Percentiles rank a stretch among this genome's conserved stretches.
phyloP scores from a whole-genome alignment of 1,140 invertebrate species.

The Steinernema feltiae region DNA sequence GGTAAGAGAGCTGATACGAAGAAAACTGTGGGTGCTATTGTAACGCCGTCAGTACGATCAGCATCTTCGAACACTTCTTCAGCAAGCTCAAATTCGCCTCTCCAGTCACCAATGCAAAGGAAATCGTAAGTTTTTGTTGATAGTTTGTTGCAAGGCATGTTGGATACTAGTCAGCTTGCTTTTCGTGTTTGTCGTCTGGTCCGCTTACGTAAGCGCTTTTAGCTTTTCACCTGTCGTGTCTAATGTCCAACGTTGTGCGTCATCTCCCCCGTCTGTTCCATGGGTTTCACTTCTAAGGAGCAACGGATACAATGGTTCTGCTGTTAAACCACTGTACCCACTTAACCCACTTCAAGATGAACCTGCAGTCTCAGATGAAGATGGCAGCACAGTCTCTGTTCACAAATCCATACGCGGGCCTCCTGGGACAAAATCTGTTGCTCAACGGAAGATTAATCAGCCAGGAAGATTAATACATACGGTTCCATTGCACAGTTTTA shows the following conservation, averaged over 20 bases:
- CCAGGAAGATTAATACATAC: too few relatives aligned
- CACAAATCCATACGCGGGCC: too few relatives aligned
- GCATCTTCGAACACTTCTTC: neutral
- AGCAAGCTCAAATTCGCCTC: neutral
- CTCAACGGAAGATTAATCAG: neutral
- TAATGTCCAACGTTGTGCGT: neutral
- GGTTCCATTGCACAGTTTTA: too few relatives aligned
- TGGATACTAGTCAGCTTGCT: neutral
- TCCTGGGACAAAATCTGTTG: neutral
- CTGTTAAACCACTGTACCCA: neutral
- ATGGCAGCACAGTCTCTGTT: too few relatives aligned
- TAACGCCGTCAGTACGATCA: neutral
- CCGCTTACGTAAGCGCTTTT: neutral
- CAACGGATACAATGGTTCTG: neutral
- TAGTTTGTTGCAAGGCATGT: neutral
- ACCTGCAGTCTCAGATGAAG: too few relatives aligned
- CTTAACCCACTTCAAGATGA: neutral
- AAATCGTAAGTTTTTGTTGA: neutral
- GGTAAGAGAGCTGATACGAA: neutral
- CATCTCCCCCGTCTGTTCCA: neutral
- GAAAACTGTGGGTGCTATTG: neutral
- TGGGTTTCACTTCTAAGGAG: neutral
- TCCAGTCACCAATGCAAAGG: neutral
- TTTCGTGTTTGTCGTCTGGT: neutral
- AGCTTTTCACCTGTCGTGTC: slow-evolving; percentile 5